Evolutionary conservation across 2,113 vertebrate genomes (phyloP).

Genomic region (Anarhynchus alexandrinus): DNA sequence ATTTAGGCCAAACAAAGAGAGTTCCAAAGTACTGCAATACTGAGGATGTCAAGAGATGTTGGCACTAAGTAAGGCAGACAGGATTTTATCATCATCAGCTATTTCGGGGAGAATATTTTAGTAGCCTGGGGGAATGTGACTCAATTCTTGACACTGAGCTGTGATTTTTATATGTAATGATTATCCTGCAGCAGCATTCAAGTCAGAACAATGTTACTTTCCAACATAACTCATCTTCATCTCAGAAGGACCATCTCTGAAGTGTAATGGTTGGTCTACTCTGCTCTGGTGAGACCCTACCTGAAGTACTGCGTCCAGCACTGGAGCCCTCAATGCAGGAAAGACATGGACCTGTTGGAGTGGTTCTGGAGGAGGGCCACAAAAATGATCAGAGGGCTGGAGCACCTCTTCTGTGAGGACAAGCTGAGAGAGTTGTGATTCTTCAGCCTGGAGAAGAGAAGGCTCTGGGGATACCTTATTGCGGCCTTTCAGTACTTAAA

Average conservation of each 20-base stretch:
- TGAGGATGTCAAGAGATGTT: not conserved
- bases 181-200: not conserved
- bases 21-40: not conserved
- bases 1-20: not conserved
- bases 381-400: not conserved
- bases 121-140: not conserved
- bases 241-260: not conserved
- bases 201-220: not conserved
- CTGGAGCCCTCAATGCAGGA: not conserved
- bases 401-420: not conserved
- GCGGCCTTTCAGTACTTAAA: not conserved
- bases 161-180: not conserved
- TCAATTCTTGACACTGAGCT: not conserved
- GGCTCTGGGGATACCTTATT: not conserved
- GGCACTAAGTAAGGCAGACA: not conserved
- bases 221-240: not conserved
- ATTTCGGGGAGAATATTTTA: not conserved
- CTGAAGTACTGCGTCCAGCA: not conserved
- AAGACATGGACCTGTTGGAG: not conserved
- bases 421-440: not conserved
- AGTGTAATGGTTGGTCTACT: not conserved
- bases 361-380: not conserved
- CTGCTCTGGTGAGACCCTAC: not conserved
- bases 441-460: not conserved
- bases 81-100: not conserved